Evolutionary conservation across 2,113 vertebrate species (phyloP).

Genomic region (Grus americana): DNA sequence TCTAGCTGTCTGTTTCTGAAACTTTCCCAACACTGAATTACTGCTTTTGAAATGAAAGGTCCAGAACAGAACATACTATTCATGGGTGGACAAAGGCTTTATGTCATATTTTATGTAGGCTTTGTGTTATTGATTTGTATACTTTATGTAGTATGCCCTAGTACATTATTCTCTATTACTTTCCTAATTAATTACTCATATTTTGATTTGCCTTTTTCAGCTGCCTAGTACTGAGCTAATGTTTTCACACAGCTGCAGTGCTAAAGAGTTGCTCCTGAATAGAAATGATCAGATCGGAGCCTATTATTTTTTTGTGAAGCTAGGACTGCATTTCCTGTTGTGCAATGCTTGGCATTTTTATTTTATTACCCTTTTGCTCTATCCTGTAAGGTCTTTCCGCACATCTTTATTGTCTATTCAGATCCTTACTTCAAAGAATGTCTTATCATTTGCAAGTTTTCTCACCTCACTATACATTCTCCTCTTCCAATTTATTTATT

Average conservation of each 20-base stretch:
- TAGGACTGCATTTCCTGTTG: not conserved
- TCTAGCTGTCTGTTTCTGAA: not conserved
- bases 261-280: not conserved
- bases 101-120: not conserved
- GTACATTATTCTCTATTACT: not conserved
- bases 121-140: not conserved
- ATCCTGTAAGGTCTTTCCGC: not conserved
- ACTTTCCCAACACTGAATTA: not conserved
- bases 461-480: not conserved
- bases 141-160: not conserved
- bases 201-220: not conserved
- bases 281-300: not conserved
- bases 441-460: not conserved
- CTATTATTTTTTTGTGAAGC: not conserved
- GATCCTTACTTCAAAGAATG: not conserved
- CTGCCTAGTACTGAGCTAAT: not conserved
- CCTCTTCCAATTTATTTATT: not conserved
- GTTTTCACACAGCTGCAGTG: not conserved
- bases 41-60: not conserved
- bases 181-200: not conserved
- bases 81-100: not conserved
- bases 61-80: not conserved
- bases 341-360: not conserved
- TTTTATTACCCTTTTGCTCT: not conserved
- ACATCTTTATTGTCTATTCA: not conserved